These are phyloP conservation scores for Coenobita brevimanus DNA, from an alignment of 1,140 invertebrate species.

Conservation along the genomic window DNA sequence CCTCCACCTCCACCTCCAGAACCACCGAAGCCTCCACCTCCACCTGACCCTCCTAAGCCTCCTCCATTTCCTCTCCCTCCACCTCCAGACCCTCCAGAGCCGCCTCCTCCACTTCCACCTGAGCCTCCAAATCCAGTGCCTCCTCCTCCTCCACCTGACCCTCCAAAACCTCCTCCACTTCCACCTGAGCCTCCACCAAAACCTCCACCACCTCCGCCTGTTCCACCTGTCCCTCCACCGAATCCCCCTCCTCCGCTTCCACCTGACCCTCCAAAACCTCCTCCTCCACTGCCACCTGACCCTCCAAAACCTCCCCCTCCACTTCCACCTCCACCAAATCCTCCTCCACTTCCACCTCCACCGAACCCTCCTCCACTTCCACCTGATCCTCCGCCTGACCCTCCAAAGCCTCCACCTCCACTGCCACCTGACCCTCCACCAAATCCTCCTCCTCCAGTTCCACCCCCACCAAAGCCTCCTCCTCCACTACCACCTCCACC, in stretches of 20 bases:
- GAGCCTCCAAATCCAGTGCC: background rate
- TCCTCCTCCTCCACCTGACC: background rate
- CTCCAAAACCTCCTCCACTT: background rate
- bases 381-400: background rate
- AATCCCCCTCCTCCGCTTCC: background rate
- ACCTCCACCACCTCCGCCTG: background rate
- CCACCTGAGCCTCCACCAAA: slow-evolving; percentile 2
- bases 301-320: background rate
- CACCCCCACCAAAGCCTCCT: background rate
- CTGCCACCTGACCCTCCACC: background rate
- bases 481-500: background rate
- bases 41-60: background rate
- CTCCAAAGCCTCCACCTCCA: background rate
- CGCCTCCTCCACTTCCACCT: background rate
- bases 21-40: slow-evolving; percentile 11
- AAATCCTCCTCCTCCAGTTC: slow-evolving; percentile 1
- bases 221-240: background rate
- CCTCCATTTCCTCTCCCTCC: background rate
- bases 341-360: slow-evolving; percentile 24
- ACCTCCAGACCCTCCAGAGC: background rate
- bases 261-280: background rate
- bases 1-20: slow-evolving; percentile 1
- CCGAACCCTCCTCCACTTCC: slow-evolving; percentile 7
- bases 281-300: background rate
- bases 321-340: slow-evolving; percentile 19